A percentile compares a stretch with the other conserved stretches of the same genome.
These are phyloP conservation scores for Saguinus midas DNA, from an alignment of 2,113 vertebrate species.

Conservation along the genomic window DNA sequence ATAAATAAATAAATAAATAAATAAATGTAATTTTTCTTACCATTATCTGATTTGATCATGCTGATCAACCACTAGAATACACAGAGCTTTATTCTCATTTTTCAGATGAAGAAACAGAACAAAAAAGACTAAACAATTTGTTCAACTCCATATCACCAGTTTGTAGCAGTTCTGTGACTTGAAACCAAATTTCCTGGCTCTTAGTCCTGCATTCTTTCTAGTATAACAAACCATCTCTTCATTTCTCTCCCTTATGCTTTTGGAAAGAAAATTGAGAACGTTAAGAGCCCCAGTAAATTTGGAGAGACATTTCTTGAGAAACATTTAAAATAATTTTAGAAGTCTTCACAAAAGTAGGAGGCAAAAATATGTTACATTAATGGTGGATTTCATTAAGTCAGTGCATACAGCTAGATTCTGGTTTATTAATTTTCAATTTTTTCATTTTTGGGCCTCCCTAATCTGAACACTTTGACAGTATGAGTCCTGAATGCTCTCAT, in stretches of 20 bases:
- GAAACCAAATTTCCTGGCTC: background rate
- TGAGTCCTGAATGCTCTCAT: background rate
- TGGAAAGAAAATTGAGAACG: background rate
- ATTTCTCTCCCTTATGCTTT: background rate
- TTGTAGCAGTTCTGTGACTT: background rate
- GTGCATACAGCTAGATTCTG: background rate
- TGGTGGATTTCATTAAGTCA: background rate
- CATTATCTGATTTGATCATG: background rate
- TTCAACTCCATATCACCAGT: background rate
- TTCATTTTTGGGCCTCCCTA: background rate
- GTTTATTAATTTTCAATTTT: background rate
- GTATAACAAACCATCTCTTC: background rate
- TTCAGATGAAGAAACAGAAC: background rate
- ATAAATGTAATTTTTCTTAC: background rate
- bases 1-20: too few species aligned
- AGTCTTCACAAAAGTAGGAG: background rate
- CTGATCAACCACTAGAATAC: background rate
- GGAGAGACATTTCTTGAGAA: background rate
- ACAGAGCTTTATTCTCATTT: background rate
- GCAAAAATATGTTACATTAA: background rate
- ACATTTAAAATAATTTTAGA: conserved; percentile 29
- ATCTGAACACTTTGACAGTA: background rate
- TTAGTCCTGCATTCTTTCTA: background rate
- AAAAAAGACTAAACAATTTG: background rate
- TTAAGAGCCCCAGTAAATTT: conserved; percentile 11